Conservation (phyloP, 1,140 invertebrate species). For the Nixonia krombeini region DNA sequence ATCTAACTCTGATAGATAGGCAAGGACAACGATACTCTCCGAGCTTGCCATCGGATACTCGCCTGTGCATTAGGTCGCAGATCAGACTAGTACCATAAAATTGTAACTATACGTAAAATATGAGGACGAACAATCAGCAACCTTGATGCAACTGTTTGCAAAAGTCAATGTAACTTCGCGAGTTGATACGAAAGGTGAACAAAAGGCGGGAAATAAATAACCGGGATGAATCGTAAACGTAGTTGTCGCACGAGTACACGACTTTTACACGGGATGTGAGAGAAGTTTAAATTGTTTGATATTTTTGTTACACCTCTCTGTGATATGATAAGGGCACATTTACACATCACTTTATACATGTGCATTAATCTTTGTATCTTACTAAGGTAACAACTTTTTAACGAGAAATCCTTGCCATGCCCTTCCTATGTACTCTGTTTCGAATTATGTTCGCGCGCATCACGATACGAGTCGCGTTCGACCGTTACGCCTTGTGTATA, state of each 20-base stretch:
- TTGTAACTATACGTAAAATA: too few species aligned
- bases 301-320: slow-evolving; percentile 65
- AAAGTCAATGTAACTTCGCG: background rate
- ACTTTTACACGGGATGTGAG: slow-evolving; percentile 48
- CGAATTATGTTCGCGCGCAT: slow-evolving; percentile 42
- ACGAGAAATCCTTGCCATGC: slow-evolving; percentile 46
- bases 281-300: slow-evolving; percentile 62
- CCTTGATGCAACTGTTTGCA: slow-evolving; percentile 1
- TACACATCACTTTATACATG: slow-evolving; percentile 42
- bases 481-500: too few species aligned
- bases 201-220: background rate
- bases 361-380: slow-evolving; percentile 53
- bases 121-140: too few species aligned
- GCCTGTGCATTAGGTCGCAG: too few species aligned
- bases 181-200: too few species aligned
- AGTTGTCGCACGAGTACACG: slow-evolving; percentile 17
- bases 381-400: slow-evolving; percentile 49
- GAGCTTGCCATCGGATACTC: too few species aligned
- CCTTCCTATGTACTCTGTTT: slow-evolving; percentile 36
- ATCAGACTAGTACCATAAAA: too few species aligned
- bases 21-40: too few species aligned
- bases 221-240: slow-evolving; percentile 3
- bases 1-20: too few species aligned
- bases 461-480: background rate
- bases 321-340: slow-evolving; percentile 65